Evolutionary conservation across 2,113 vertebrate species (phyloP).

Genomic region (Alouatta palliata): DNA sequence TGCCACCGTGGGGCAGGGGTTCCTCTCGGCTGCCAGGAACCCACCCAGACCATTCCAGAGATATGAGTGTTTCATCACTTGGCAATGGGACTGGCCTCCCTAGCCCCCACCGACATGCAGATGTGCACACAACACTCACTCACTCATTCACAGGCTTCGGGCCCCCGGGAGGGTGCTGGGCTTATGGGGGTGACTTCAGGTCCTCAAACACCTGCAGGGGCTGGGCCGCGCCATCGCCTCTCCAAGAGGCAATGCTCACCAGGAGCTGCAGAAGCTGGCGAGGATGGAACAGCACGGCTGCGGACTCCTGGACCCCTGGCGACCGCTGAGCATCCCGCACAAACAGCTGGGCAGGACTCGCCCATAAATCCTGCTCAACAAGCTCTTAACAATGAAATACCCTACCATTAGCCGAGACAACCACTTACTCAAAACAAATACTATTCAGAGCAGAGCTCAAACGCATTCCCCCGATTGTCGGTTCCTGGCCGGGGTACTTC

Average conservation of each 20-base stretch:
- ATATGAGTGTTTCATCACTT: fast-evolving
- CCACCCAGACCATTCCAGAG: fast-evolving
- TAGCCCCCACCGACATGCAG: neutral
- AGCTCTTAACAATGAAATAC: conserved; percentile 62
- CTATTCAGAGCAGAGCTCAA: conserved; percentile 59
- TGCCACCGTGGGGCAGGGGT: fast-evolving
- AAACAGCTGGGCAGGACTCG: neutral
- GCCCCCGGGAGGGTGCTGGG: fast-evolving
- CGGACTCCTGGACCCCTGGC: neutral
- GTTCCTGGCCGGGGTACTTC: conserved; percentile 72
- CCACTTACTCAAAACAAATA: conserved; percentile 72
- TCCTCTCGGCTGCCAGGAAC: fast-evolving
- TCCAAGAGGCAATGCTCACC: neutral
- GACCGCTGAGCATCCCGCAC: neutral
- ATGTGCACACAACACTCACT: neutral
- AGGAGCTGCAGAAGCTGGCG: neutral
- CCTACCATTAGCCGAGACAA: conserved; percentile 59
- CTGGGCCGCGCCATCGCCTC: fast-evolving
- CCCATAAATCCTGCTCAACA: conserved; percentile 66
- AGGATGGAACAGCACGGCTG: fast-evolving
- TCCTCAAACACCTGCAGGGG: neutral
- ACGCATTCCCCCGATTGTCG: conserved; percentile 67
- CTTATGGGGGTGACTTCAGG: neutral
- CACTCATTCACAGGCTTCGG: fast-evolving
- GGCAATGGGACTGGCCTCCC: neutral